Conservation (phyloP, 2,797 vertebrate genomes). For the Bovichtus variegatus region DNA sequence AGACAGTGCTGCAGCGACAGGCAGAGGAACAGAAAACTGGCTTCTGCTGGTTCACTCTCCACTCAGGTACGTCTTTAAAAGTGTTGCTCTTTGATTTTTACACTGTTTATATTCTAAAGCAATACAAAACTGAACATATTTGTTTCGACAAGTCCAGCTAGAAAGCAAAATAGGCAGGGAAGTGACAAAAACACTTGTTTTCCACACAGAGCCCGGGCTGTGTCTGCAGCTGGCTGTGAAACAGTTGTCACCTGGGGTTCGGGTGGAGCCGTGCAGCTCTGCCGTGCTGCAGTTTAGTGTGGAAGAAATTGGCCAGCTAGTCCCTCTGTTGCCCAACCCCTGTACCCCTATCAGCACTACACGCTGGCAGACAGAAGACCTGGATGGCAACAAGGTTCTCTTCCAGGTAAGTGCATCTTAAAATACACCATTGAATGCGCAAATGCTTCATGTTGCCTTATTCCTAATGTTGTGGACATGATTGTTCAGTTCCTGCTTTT, state of each 20-base stretch:
- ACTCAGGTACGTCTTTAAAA: conserved; percentile 58
- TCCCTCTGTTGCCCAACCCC: conserved; percentile 94
- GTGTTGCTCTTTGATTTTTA: neutral
- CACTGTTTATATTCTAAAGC: neutral
- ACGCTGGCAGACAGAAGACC: conserved; percentile 96
- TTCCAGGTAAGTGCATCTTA: conserved; percentile 87
- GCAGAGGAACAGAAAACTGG: conserved; percentile 86
- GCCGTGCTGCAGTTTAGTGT: conserved; percentile 93
- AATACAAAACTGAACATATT: neutral
- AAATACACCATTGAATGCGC: neutral
- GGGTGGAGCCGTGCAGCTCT: conserved; percentile 86
- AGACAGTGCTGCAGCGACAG: conserved; percentile 90
- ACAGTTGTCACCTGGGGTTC: conserved; percentile 88
- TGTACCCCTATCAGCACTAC: conserved; percentile 93
- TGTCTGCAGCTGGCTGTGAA: conserved; percentile 92
- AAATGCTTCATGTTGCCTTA: neutral
- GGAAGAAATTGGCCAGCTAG: conserved; percentile 93
- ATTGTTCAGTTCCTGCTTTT: conserved; percentile 3
- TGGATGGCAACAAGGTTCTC: conserved; percentile 94
- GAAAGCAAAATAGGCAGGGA: neutral
- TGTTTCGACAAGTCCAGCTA: neutral
- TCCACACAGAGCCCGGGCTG: conserved; percentile 68
- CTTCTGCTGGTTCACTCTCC: conserved; percentile 89
- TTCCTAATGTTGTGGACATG: neutral
- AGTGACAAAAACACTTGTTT: neutral